phyloP scores from a whole-genome alignment of 2,113 vertebrate species.

The Mobula hypostoma region DNA sequence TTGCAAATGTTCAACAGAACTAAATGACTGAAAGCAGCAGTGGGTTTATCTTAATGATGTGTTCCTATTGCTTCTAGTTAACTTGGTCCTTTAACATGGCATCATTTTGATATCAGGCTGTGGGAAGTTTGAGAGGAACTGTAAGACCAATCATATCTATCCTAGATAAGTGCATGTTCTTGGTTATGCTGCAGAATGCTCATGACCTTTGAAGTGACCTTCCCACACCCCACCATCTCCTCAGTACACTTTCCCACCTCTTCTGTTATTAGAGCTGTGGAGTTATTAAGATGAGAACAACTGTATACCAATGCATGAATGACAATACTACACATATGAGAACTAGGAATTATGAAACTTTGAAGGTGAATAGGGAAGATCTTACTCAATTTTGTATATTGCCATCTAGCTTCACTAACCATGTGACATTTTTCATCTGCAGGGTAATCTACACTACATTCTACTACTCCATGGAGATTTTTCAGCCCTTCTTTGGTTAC shows the following conservation, averaged over 20 bases:
- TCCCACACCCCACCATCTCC: no score
- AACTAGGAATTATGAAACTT: neutral
- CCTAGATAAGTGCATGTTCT: neutral
- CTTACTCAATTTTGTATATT: neutral
- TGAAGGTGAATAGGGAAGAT: neutral
- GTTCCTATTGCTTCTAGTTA: neutral
- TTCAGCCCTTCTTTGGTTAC: slow-evolving; percentile 73
- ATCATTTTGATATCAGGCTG: neutral
- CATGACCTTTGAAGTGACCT: neutral
- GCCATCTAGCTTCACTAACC: neutral
- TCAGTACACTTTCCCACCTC: neutral
- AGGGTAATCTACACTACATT: slow-evolving; percentile 70
- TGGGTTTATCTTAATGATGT: neutral
- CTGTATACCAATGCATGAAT: neutral
- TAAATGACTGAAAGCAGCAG: neutral
- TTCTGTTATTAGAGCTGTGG: neutral
- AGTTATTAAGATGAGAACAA: neutral
- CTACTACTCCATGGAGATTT: slow-evolving; percentile 61
- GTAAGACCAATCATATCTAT: neutral
- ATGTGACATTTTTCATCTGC: slow-evolving; percentile 37
- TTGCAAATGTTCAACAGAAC: neutral
- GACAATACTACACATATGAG: neutral
- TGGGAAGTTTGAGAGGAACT: neutral
- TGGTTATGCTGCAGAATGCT: neutral
- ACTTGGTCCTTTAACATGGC: neutral